phyloP scores from a whole-genome alignment of 2,888 invertebrate species.

The Dyspetes luteomarginatus region DNA sequence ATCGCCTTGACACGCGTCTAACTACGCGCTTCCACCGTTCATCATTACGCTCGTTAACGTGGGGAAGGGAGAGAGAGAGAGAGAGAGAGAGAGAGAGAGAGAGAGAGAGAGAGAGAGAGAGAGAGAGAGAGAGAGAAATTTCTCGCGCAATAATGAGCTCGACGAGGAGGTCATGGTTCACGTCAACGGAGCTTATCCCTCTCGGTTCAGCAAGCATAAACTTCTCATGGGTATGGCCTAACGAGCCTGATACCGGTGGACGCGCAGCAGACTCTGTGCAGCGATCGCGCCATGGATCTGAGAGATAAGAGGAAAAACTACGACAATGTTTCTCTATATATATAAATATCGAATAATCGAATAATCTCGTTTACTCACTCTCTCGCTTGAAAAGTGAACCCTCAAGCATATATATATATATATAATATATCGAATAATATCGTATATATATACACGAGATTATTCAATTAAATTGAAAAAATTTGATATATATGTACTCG shows the following conservation, averaged over 20 bases:
- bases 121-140: not conserved
- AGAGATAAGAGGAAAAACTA: not conserved
- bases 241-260: slow-evolving; percentile 37
- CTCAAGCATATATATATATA: too few relatives aligned
- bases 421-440: too few relatives aligned
- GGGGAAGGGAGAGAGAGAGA: not conserved
- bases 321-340: not conserved
- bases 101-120: not conserved
- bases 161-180: slow-evolving; percentile 50
- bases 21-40: too few relatives aligned
- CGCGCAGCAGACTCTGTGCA: not conserved
- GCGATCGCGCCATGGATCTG: not conserved
- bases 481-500: too few relatives aligned
- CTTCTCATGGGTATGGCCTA: slow-evolving; percentile 29
- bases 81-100: not conserved
- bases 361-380: too few relatives aligned
- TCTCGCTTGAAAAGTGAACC: too few relatives aligned
- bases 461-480: too few relatives aligned
- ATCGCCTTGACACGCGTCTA: not conserved
- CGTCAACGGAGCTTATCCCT: slow-evolving; percentile 10
- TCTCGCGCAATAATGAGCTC: slow-evolving; percentile 25
- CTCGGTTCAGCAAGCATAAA: slow-evolving; percentile 19
- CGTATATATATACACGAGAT: too few relatives aligned
- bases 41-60: slow-evolving; percentile 17
- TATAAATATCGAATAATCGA: not conserved